A percentile compares a stretch with the other conserved stretches of the same genome.
These are phyloP conservation scores for Heliconius eleuchia DNA, from an alignment of 1,140 invertebrate species.

Conservation along the genomic window DNA sequence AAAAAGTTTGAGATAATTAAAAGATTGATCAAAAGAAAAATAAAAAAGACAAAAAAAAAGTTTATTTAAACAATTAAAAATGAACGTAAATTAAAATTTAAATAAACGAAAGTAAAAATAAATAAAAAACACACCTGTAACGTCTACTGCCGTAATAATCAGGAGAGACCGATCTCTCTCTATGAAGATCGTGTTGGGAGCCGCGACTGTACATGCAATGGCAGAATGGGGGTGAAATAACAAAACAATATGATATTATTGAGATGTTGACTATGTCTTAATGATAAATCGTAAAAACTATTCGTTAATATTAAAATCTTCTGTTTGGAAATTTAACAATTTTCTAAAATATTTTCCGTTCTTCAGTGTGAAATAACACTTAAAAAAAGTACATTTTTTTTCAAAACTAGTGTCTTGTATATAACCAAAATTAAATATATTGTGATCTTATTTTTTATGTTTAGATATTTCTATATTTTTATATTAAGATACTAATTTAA, in stretches of 20 bases:
- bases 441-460: too few relatives aligned
- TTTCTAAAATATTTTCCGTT: too few relatives aligned
- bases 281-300: neutral
- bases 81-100: constrained; percentile 40
- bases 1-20: neutral
- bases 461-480: too few relatives aligned
- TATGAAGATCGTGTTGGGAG: constrained; percentile 85
- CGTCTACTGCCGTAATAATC: constrained; percentile 85
- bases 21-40: neutral
- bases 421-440: too few relatives aligned
- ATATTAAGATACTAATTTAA: too few relatives aligned
- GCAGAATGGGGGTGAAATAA: constrained; percentile 51
- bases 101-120: too few relatives aligned
- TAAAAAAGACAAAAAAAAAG: neutral
- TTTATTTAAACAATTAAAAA: constrained; percentile 14
- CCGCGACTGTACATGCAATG: constrained; percentile 81
- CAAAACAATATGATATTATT: constrained; percentile 33
- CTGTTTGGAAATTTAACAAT: too few relatives aligned
- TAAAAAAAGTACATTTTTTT: too few relatives aligned
- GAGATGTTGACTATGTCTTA: neutral
- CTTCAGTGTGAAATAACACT: too few relatives aligned
- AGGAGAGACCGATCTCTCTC: constrained; percentile 83
- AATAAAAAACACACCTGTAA: constrained; percentile 83
- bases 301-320: too few relatives aligned
- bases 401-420: too few relatives aligned